Evolutionary conservation across 2,113 vertebrate genomes (phyloP).

Genomic region (Grammomys dolichurus): DNA sequence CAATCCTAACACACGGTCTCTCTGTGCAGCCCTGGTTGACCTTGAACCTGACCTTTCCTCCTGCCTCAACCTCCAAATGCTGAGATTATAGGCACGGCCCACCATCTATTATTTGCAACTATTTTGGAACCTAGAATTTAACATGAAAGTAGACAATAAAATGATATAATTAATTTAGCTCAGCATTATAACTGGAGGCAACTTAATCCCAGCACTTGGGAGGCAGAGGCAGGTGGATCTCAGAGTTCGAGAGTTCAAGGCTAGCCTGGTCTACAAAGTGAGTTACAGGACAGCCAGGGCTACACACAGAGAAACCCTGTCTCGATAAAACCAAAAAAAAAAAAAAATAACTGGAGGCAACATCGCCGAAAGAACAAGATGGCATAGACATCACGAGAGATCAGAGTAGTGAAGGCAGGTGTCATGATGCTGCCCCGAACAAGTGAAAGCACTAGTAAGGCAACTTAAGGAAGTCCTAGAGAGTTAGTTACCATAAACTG

Average conservation of each 20-base stretch:
- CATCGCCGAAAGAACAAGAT: slow-evolving; percentile 1
- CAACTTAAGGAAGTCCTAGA: background rate
- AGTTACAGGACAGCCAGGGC: too few relatives aligned
- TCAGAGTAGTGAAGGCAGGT: background rate
- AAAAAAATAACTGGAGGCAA: background rate
- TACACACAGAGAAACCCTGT: too few relatives aligned
- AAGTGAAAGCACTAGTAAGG: background rate
- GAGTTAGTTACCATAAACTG: slow-evolving; percentile 12
- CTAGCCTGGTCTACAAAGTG: too few relatives aligned
- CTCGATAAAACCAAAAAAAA: too few relatives aligned
- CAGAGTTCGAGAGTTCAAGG: too few relatives aligned
- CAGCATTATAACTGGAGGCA: background rate
- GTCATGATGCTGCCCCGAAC: background rate
- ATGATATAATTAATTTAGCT: background rate
- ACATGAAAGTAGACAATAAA: slow-evolving; percentile 8
- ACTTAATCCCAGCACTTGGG: too few relatives aligned
- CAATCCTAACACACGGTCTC: background rate
- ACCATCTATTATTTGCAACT: background rate
- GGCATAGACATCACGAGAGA: background rate
- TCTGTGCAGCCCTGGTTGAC: background rate
- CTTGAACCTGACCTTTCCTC: background rate
- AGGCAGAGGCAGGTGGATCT: too few relatives aligned
- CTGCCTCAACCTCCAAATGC: background rate
- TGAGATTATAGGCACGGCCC: background rate
- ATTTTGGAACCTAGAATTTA: background rate